A percentile compares a stretch with the other conserved stretches of the same genome.
These are phyloP conservation scores for Onychomys torridus DNA, from an alignment of 2,797 vertebrate genomes.

Conservation along the genomic window DNA sequence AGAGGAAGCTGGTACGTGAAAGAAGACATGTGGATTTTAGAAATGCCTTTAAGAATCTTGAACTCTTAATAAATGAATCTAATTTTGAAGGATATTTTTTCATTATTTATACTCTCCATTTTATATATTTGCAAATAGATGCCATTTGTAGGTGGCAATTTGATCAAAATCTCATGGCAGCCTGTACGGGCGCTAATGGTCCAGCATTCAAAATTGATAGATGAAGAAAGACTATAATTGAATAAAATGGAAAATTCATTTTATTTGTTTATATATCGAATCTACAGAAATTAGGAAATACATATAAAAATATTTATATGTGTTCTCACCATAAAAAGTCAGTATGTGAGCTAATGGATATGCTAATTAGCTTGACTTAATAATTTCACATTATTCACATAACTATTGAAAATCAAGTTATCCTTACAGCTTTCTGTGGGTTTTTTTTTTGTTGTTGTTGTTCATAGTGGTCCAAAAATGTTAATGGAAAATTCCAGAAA, in stretches of 20 bases:
- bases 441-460: neutral
- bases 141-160: slow-evolving; percentile 50
- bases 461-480: neutral
- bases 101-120: slow-evolving; percentile 53
- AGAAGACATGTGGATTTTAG: neutral
- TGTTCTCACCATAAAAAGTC: neutral
- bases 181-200: slow-evolving; percentile 39
- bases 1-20: neutral
- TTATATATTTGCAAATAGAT: slow-evolving; percentile 68
- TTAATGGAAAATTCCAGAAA: neutral
- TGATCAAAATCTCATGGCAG: slow-evolving; percentile 11
- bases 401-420: neutral
- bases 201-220: slow-evolving; percentile 41
- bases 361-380: neutral
- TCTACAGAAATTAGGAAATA: neutral
- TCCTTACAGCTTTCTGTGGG: neutral
- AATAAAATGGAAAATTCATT: slow-evolving; percentile 36
- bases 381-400: neutral
- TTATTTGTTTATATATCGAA: neutral
- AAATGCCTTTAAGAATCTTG: slow-evolving; percentile 43
- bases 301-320: neutral
- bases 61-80: slow-evolving; percentile 42
- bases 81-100: slow-evolving; percentile 65
- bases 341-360: neutral
- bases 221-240: neutral